phyloP scores from a whole-genome alignment of 1,140 invertebrate genomes.

The Ceratina japonica region DNA sequence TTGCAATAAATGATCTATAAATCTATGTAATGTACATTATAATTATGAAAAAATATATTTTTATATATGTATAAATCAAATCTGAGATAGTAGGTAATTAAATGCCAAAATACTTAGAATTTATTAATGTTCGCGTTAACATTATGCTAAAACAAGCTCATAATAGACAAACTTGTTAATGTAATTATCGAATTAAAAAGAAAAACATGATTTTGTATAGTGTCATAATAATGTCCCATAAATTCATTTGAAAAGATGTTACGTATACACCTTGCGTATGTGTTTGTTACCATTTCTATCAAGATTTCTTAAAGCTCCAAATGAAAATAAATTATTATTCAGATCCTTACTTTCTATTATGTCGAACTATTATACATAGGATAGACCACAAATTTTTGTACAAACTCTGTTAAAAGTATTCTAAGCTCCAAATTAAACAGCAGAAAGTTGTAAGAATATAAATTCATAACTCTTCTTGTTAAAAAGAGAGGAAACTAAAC shows the following conservation, averaged over 20 bases:
- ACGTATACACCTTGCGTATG: slow-evolving; percentile 3
- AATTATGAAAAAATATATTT: too few relatives aligned
- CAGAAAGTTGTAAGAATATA: too few relatives aligned
- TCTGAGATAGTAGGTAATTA: slow-evolving; percentile 8
- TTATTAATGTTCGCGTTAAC: slow-evolving; percentile 15
- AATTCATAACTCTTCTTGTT: too few relatives aligned
- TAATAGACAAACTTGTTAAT: slow-evolving; percentile 22
- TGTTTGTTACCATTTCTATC: slow-evolving; percentile 1
- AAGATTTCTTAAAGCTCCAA: slow-evolving; percentile 27
- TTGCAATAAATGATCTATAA: too few relatives aligned
- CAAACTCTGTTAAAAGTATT: too few relatives aligned
- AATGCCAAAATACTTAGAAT: slow-evolving; percentile 40
- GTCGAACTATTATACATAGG: too few relatives aligned
- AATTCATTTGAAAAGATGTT: slow-evolving; percentile 32
- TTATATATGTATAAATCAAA: neutral
- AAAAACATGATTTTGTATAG: slow-evolving; percentile 2
- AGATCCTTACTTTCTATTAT: slow-evolving; percentile 1
- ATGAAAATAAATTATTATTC: slow-evolving; percentile 1
- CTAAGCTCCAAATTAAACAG: too few relatives aligned
- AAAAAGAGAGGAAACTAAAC: too few relatives aligned
- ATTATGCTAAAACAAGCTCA: slow-evolving; percentile 24
- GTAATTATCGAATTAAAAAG: slow-evolving; percentile 24
- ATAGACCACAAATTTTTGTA: too few relatives aligned
- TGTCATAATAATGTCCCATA: slow-evolving; percentile 17
- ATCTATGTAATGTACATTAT: too few relatives aligned